Base-by-base conservation (phyloP, 2,113 vertebrate species). In the Probosciger aterrimus region DNA sequence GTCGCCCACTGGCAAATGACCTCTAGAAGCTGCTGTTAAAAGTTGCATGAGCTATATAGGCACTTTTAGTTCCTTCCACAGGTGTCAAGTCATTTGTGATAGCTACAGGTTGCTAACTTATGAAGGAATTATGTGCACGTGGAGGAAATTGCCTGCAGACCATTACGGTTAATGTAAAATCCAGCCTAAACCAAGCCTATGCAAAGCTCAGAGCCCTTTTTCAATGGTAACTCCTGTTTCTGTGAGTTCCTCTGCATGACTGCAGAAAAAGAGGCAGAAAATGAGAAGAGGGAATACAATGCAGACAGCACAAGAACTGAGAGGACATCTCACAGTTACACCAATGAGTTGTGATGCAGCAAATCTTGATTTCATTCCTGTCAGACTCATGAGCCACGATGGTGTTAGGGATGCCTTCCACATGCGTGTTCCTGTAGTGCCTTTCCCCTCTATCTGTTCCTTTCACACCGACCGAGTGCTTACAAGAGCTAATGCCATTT, bases 401-500 rank as follows among this genome's bases (percentile, higher is more conserved):
- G n/a, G 22, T 1, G 1, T 18, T 13, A 53, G 63, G 67, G 68
- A 67, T 2, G 1, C 31, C 25, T 86, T 73, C 71, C 59, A 50
- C 0, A 2, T 4, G 41, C 70, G 55, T 4, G 1, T 49, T 75
- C n/a, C 33, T 22, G 31, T 1, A 59, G 64, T 2, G 2, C 35
- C 65, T 68, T 63, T 82, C 64, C 27, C 28, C 37, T 81, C 63
- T 49, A 9, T 22, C 46, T 57, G 27, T 12, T 59, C 74, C 82
- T 84, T 68, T 60, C 47, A 41, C 33, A 7, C 19, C 27, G 31
- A 31, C 18, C 1, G 1, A 47, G 16, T 9, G 27, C 63, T 70
- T 53, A 31, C 14, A 44, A 63, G 33, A 83, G 39, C 84, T 82
- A 80, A 41, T 14, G 27, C 20, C 64, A 53, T 11, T 90, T 53